These are phyloP conservation scores for Aradus depressus DNA, from an alignment of 2,888 invertebrate species.

Conservation along the genomic window DNA sequence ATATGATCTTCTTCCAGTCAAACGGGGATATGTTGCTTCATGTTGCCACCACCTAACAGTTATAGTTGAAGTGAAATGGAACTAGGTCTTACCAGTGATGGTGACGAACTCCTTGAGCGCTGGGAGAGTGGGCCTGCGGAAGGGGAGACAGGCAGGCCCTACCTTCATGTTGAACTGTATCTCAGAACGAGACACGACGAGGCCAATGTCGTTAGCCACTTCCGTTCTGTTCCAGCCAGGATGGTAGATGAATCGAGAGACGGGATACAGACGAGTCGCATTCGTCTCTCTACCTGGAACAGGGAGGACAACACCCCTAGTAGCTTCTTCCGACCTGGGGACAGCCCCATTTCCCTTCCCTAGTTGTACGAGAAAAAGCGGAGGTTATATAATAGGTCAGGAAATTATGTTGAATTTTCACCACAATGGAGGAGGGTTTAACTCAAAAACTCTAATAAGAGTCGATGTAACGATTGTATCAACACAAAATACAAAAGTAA, in stretches of 20 bases:
- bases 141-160: conserved; percentile 54
- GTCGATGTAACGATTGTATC: no score
- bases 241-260: conserved; percentile 39
- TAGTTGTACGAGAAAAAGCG: no score
- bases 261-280: conserved; percentile 38
- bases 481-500: no score
- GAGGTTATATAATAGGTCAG: no score
- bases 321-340: no score
- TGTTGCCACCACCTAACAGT: no score
- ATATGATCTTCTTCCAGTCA: no score
- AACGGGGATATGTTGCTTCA: no score
- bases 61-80: background rate
- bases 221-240: conserved; percentile 35
- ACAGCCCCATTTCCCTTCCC: no score
- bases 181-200: conserved; percentile 36
- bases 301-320: no score
- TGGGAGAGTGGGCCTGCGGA: conserved; percentile 37
- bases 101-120: conserved; percentile 33
- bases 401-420: background rate
- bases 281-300: conserved; percentile 41
- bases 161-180: conserved; percentile 45
- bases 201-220: conserved; percentile 44
- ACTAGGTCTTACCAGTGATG: conserved; percentile 33
- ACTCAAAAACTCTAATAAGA: no score
- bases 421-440: background rate